phyloP scores from a whole-genome alignment of 92 coral and sea anemone species.

The Actinernus sp. region DNA sequence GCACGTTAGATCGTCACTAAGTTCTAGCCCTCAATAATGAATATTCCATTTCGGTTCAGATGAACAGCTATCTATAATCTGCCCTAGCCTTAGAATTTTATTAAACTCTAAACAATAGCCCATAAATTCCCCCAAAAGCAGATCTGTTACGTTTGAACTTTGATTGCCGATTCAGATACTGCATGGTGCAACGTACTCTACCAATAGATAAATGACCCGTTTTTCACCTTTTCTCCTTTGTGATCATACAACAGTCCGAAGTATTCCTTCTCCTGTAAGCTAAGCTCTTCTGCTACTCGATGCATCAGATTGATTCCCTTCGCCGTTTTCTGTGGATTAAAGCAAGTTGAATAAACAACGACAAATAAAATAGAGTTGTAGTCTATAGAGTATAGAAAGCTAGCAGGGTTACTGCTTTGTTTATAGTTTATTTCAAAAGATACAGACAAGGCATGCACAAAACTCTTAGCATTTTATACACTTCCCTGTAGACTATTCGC shows the following conservation, averaged over 20 bases:
- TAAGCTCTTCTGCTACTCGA: slow-evolving; percentile 83
- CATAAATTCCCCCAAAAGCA: too few relatives aligned
- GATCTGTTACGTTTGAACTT: too few relatives aligned
- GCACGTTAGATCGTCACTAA: too few relatives aligned
- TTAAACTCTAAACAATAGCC: too few relatives aligned
- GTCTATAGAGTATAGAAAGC: background rate
- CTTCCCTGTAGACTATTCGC: background rate
- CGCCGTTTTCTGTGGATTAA: slow-evolving; percentile 86
- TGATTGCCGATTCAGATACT: too few relatives aligned
- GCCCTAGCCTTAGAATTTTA: too few relatives aligned
- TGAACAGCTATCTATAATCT: too few relatives aligned
- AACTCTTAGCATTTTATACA: background rate
- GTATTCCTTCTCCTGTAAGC: slow-evolving; percentile 89
- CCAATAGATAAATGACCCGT: too few relatives aligned
- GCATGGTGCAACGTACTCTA: too few relatives aligned
- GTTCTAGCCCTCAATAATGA: too few relatives aligned
- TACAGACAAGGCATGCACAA: background rate
- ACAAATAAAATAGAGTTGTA: slow-evolving; percentile 3
- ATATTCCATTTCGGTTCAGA: too few relatives aligned
- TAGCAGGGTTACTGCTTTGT: background rate
- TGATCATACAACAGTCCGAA: slow-evolving; percentile 92
- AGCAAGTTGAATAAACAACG: background rate
- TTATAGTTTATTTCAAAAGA: background rate
- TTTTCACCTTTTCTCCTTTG: slow-evolving; percentile 94
- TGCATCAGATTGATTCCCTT: slow-evolving; percentile 90